Evolutionary conservation across 2,797 vertebrate species (phyloP).

Genomic region (Hemibagrus guttatus): DNA sequence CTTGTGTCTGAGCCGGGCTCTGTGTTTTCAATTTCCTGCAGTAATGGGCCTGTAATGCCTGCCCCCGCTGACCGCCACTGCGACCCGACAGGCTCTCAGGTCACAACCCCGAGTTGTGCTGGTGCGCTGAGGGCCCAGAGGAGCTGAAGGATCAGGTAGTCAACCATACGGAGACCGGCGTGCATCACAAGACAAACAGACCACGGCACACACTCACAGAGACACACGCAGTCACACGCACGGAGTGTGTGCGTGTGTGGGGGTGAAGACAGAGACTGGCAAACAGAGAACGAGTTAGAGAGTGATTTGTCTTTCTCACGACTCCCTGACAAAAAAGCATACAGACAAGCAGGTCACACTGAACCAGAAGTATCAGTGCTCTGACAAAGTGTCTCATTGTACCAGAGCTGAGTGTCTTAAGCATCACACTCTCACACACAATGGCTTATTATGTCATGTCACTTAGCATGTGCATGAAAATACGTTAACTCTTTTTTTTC

Average conservation of each 20-base stretch:
- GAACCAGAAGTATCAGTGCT: constrained; percentile 56
- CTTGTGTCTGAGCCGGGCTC: constrained; percentile 50
- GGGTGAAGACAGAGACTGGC: not conserved
- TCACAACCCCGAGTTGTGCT: constrained; percentile 49
- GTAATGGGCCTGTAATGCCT: constrained; percentile 62
- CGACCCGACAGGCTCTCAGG: constrained; percentile 51
- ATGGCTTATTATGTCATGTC: not conserved
- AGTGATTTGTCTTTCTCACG: constrained; percentile 39
- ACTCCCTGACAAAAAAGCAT: constrained; percentile 71
- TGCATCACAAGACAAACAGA: constrained; percentile 45
- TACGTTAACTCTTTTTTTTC: not conserved
- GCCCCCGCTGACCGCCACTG: constrained; percentile 49
- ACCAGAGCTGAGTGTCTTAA: not conserved
- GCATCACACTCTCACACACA: constrained; percentile 5
- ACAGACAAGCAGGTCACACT: constrained; percentile 68
- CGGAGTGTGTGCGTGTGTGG: constrained; percentile 10
- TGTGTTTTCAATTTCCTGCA: constrained; percentile 66
- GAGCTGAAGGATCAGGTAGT: constrained; percentile 43
- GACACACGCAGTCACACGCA: constrained; percentile 32
- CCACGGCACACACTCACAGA: constrained; percentile 25
- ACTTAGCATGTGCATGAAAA: not conserved
- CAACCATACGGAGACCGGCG: constrained; percentile 17
- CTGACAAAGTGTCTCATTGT: constrained; percentile 40
- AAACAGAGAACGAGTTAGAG: constrained; percentile 4
- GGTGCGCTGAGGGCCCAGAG: constrained; percentile 44